Evolutionary conservation across 1,140 invertebrate genomes (phyloP).

Genomic region (Episyrphus balteatus): DNA sequence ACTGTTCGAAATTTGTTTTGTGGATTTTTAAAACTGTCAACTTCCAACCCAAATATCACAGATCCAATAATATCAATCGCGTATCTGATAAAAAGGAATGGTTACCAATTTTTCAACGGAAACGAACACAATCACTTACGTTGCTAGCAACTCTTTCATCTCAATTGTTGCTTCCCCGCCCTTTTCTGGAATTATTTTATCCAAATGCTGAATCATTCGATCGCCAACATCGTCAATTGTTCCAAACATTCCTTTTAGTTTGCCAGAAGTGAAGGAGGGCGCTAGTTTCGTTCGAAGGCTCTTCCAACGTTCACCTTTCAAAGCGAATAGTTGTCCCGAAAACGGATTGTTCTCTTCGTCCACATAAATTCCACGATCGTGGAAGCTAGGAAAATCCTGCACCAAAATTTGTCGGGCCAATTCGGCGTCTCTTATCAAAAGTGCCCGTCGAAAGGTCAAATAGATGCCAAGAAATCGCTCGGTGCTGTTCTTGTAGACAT

Average conservation of each 20-base stretch:
- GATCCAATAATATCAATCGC: slow-evolving; percentile 29
- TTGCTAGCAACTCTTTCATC: slow-evolving; percentile 16
- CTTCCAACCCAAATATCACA: slow-evolving; percentile 25
- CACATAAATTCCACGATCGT: slow-evolving; percentile 34
- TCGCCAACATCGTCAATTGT: slow-evolving; percentile 37
- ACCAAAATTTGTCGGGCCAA: slow-evolving; percentile 37
- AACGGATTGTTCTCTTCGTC: slow-evolving; percentile 33
- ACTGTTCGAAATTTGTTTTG: slow-evolving; percentile 21
- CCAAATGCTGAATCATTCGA: slow-evolving; percentile 21
- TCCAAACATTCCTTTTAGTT: slow-evolving; percentile 45
- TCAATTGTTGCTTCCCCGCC: slow-evolving; percentile 16
- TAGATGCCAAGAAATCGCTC: slow-evolving; percentile 27
- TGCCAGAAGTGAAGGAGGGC: slow-evolving; percentile 46
- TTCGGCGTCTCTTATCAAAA: slow-evolving; percentile 38
- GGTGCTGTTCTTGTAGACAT: slow-evolving; percentile 20
- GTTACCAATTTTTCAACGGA: neutral
- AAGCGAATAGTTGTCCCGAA: slow-evolving; percentile 34
- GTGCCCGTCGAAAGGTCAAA: slow-evolving; percentile 29
- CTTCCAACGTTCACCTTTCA: slow-evolving; percentile 41
- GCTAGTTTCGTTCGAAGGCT: slow-evolving; percentile 40
- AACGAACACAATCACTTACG: slow-evolving; percentile 2
- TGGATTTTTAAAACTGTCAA: slow-evolving; percentile 24
- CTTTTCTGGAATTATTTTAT: slow-evolving; percentile 13
- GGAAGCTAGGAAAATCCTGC: slow-evolving; percentile 37
- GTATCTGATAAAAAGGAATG: slow-evolving; percentile 8